phyloP scores from a whole-genome alignment of 1,140 invertebrate species.

The Colletes gigas region DNA sequence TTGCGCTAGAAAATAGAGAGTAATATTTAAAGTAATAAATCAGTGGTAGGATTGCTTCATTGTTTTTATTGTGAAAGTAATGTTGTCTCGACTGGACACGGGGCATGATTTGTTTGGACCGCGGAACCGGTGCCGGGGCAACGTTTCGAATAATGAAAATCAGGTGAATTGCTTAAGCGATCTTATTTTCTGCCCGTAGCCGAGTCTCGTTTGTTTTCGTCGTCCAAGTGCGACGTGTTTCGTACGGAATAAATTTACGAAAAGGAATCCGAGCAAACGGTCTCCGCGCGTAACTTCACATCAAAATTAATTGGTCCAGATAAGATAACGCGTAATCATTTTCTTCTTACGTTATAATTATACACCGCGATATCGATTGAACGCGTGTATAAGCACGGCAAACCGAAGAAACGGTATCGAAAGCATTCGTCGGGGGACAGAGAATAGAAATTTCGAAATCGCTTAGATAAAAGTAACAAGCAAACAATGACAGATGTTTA shows the following conservation, averaged over 20 bases:
- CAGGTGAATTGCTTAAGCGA: not conserved
- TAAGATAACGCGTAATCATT: conserved; percentile 35
- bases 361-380: not conserved
- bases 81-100: not conserved
- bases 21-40: conserved; percentile 44
- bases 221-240: too few relatives aligned
- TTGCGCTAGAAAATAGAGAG: conserved; percentile 31
- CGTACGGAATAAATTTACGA: too few relatives aligned
- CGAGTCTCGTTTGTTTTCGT: too few relatives aligned
- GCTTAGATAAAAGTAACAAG: not conserved
- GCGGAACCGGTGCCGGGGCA: conserved; percentile 3
- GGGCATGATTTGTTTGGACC: conserved; percentile 2
- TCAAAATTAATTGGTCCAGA: conserved; percentile 32
- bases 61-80: conserved; percentile 34
- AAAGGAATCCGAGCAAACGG: not conserved
- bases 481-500: not conserved
- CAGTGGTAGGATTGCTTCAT: conserved; percentile 6
- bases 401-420: not conserved
- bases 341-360: not conserved
- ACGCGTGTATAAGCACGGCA: not conserved
- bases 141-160: conserved; percentile 5
- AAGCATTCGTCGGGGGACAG: not conserved
- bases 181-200: too few relatives aligned
- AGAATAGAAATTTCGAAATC: too few relatives aligned
- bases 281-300: conserved; percentile 8